A percentile compares a stretch with the other conserved stretches of the same genome.
These are phyloP conservation scores for Hesperophylax magnus DNA, from an alignment of 1,140 invertebrate genomes.

Conservation along the genomic window DNA sequence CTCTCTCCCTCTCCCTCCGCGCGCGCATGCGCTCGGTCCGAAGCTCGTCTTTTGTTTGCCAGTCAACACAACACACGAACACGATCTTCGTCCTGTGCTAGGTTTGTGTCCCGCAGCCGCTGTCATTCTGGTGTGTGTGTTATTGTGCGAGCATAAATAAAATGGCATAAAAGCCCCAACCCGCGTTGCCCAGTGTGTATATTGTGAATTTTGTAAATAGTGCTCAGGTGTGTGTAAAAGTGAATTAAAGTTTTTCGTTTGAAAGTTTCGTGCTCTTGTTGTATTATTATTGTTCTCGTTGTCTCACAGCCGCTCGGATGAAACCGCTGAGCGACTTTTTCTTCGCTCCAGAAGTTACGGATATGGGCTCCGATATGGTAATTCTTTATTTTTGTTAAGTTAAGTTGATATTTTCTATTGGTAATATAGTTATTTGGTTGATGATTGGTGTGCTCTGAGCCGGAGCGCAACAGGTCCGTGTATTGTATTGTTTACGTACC, in stretches of 20 bases:
- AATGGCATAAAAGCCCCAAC: slow-evolving; percentile 30
- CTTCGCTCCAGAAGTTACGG: slow-evolving; percentile 80
- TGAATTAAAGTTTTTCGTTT: neutral
- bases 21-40: slow-evolving; percentile 21
- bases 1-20: slow-evolving; percentile 12
- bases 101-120: slow-evolving; percentile 31
- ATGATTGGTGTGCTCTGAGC: neutral
- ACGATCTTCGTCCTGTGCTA: slow-evolving; percentile 43
- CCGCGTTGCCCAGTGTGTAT: slow-evolving; percentile 41
- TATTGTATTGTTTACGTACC: slow-evolving; percentile 31
- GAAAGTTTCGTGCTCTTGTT: slow-evolving; percentile 9
- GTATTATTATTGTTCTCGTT: slow-evolving; percentile 39
- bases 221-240: slow-evolving; percentile 23
- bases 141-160: slow-evolving; percentile 4
- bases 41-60: slow-evolving; percentile 45
- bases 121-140: slow-evolving; percentile 14
- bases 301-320: slow-evolving; percentile 71
- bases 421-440: slow-evolving; percentile 47
- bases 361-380: slow-evolving; percentile 84
- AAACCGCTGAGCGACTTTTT: slow-evolving; percentile 80
- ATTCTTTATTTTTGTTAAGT: slow-evolving; percentile 37
- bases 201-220: slow-evolving; percentile 58
- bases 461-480: slow-evolving; percentile 30
- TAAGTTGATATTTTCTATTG: neutral
- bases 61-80: slow-evolving; percentile 44